These are phyloP conservation scores for Gymnobelideus leadbeateri DNA, from an alignment of 2,113 vertebrate species.

Conservation along the genomic window DNA sequence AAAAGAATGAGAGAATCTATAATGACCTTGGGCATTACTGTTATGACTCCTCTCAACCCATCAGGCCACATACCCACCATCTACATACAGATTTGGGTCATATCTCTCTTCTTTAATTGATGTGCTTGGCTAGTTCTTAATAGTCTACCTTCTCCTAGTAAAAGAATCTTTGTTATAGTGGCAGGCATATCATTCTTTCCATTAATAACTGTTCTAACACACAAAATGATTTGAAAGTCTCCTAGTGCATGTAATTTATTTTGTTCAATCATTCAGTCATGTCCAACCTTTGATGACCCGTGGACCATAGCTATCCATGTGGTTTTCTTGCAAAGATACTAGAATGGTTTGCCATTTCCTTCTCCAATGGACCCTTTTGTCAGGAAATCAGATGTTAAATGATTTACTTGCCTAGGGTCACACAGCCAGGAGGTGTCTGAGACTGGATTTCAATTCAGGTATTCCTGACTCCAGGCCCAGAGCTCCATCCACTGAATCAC, in stretches of 20 bases:
- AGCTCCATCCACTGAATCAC: background rate
- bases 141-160: background rate
- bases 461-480: background rate
- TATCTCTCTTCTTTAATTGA: background rate
- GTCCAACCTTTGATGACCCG: background rate
- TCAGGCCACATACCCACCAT: background rate
- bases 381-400: background rate
- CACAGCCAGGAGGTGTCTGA: background rate
- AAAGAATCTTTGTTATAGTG: background rate
- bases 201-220: background rate
- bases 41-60: background rate
- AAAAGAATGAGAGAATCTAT: conserved; percentile 7
- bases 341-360: background rate
- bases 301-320: background rate
- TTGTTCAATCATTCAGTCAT: background rate
- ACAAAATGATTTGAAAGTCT: background rate
- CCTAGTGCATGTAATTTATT: background rate
- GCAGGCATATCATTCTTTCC: background rate
- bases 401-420: background rate
- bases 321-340: background rate
- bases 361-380: background rate
- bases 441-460: background rate
- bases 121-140: background rate
- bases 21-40: background rate
- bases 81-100: background rate